Base-by-base conservation (phyloP, 2,113 vertebrate species). In the Sterna hirundo region DNA sequence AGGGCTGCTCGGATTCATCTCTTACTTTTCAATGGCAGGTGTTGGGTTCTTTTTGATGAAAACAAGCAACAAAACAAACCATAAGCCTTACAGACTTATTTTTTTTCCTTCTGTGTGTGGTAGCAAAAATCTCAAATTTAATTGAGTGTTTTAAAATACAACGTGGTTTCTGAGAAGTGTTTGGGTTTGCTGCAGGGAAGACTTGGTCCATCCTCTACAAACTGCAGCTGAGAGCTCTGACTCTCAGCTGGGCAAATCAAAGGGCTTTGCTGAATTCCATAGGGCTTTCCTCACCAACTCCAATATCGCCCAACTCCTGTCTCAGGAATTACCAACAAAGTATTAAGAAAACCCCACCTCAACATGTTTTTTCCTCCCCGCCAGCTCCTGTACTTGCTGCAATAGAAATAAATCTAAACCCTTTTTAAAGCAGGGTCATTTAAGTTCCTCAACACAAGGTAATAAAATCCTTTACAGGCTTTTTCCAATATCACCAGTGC, bases 361-460 rank as follows among this genome's bases (percentile, higher is more conserved):
- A 54, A 30, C 8, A 9, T 23, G 3, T 22, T 65, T 87, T 32
- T 26, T 40, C 5, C 7, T 6, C 9, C 2, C 2, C 5, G 2
- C 4, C 30, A 62, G 36, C 20, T 47, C 21, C 13, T 83, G 5
- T 47, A 49, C 13, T 83, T 83, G 15, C 34, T 64, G 7, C 23
- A 83, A 32, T 12, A 47, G 29, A 90, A 84, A 58, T 19, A 54
- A 68, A 68, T 57, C 26, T 29, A 21, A 66, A 6, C 5, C 9
- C 19, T 36, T 51, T 70, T 86, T 36, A 23, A 72, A 65, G 19
- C 8, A 60, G 20, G 7, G 10, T 69, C 21, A 60, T 58, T 7
- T 54, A 52, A 57, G 15, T 79, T 86, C 25, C 29, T 77, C 17
- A 52, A 5, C 52, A 71, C 36, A 32, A 62, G 3, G 34, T 49